Percentiles rank a stretch among this genome's conserved stretches.
phyloP scores from a whole-genome alignment of 92 coral and sea anemone genomes.

The Umimayanthus chanpuru region DNA sequence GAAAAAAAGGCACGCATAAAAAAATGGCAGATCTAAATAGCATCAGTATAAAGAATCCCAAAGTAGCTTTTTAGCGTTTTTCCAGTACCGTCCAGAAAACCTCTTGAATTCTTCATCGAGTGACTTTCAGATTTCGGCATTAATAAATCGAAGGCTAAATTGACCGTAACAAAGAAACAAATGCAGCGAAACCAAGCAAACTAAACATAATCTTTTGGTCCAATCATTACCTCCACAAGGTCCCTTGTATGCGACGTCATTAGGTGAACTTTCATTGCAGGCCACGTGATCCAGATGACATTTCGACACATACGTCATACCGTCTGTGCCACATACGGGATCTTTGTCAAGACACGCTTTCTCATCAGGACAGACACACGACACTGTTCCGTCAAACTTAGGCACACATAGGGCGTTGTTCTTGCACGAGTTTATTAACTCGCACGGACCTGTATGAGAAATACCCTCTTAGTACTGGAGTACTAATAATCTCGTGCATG shows the following conservation, averaged over 20 bases:
- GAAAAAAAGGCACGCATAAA: too few species aligned
- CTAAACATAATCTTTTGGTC: neutral
- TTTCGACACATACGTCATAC: conserved; percentile 63
- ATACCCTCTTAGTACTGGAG: neutral
- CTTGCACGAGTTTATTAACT: conserved; percentile 71
- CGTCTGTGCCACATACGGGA: conserved; percentile 81
- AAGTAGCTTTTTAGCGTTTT: too few species aligned
- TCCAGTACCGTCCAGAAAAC: too few species aligned
- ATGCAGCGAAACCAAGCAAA: neutral
- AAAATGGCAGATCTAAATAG: too few species aligned
- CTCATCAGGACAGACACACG: conserved; percentile 78
- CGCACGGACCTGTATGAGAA: conserved; percentile 71
- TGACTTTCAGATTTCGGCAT: too few species aligned
- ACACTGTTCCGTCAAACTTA: conserved; percentile 79
- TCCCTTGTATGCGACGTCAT: conserved; percentile 61
- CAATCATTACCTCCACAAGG: conserved; percentile 65
- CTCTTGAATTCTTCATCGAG: too few species aligned
- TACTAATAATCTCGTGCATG: too few species aligned
- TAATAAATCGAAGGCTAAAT: too few species aligned
- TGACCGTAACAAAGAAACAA: neutral
- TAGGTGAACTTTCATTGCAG: conserved; percentile 40
- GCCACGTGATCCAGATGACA: conserved; percentile 71
- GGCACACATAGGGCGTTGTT: conserved; percentile 74
- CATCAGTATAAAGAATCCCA: too few species aligned
- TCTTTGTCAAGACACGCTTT: conserved; percentile 74